A percentile compares a stretch with the other conserved stretches of the same genome.
These are phyloP conservation scores for Orestias chungarensis DNA, from an alignment of 2,797 vertebrate species.

Conservation along the genomic window DNA sequence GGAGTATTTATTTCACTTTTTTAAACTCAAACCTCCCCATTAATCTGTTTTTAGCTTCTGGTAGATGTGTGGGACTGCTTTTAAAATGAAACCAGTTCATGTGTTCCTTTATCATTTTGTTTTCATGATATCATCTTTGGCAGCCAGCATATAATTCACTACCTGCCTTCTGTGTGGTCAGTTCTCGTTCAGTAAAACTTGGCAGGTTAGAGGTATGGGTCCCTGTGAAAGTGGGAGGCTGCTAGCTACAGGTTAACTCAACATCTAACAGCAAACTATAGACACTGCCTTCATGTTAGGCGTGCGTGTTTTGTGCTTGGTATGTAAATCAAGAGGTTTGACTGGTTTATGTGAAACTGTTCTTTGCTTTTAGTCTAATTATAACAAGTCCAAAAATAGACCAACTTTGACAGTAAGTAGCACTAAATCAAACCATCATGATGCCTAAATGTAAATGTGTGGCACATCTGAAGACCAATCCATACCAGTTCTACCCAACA, in stretches of 20 bases:
- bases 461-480: neutral
- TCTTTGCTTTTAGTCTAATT: neutral
- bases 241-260: constrained; percentile 38
- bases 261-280: neutral
- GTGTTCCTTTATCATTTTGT: neutral
- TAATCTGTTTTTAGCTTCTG: neutral
- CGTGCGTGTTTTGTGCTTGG: neutral
- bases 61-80: neutral
- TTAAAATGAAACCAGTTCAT: neutral
- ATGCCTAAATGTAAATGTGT: neutral
- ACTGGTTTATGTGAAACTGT: constrained; percentile 17
- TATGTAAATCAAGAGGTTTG: constrained; percentile 34
- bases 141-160: neutral
- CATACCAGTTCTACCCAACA: neutral
- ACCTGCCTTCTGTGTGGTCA: neutral
- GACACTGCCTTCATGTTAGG: constrained; percentile 38
- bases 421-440: neutral
- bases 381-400: neutral
- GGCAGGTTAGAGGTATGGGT: neutral
- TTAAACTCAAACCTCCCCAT: too few relatives aligned
- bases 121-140: neutral
- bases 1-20: too few relatives aligned
- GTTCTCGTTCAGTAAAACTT: neutral
- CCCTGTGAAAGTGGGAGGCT: neutral
- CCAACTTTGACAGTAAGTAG: neutral